Percentiles rank a stretch among this genome's conserved stretches.
These are phyloP conservation scores for Leptopilina clavipes DNA, from an alignment of 1,140 invertebrate species.

Conservation along the genomic window DNA sequence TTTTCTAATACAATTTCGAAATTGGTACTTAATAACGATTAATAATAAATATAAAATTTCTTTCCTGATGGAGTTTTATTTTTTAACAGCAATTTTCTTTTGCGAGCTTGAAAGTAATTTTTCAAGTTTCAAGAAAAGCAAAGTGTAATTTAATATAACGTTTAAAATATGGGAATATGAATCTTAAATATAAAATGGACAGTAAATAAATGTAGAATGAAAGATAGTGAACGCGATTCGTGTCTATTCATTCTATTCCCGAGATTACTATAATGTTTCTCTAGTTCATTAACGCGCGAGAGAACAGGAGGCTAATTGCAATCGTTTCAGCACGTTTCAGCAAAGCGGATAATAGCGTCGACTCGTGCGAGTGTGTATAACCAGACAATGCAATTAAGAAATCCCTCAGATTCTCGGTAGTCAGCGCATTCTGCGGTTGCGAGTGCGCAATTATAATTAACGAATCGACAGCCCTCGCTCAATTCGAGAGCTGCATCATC, in stretches of 20 bases:
- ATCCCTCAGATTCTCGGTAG: constrained; percentile 60
- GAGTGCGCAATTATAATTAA: constrained; percentile 60
- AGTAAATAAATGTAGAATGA: background rate
- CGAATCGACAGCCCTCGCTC: constrained; percentile 58
- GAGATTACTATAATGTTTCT: constrained; percentile 28
- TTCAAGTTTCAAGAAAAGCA: too few relatives aligned
- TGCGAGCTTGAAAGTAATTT: too few relatives aligned
- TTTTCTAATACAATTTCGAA: too few relatives aligned
- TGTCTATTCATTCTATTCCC: background rate
- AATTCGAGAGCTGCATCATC: constrained; percentile 54
- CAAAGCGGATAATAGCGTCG: constrained; percentile 25
- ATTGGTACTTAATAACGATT: too few relatives aligned
- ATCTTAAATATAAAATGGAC: too few relatives aligned
- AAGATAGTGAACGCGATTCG: background rate
- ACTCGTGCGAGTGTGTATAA: constrained; percentile 32
- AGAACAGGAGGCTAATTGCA: constrained; percentile 28
- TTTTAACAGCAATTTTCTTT: too few relatives aligned
- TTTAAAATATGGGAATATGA: too few relatives aligned
- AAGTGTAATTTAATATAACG: too few relatives aligned
- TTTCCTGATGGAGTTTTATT: too few relatives aligned
- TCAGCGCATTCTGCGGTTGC: constrained; percentile 48
- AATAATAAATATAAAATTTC: too few relatives aligned
- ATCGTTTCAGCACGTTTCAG: constrained; percentile 34
- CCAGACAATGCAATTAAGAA: constrained; percentile 61
- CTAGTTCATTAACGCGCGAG: constrained; percentile 29